Evolutionary conservation across 2,888 invertebrate species (phyloP).

Genomic region (Anthrax anthrax): DNA sequence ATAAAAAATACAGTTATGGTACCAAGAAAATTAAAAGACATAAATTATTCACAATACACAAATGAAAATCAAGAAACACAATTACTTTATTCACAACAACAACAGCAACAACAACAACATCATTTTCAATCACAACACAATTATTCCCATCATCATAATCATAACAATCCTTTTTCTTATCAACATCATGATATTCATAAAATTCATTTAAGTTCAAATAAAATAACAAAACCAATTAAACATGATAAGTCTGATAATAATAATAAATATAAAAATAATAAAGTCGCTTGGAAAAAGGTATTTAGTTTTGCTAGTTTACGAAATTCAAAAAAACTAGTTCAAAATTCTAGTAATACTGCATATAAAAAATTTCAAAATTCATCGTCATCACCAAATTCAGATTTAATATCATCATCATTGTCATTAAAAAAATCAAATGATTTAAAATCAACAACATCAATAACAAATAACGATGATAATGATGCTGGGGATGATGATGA

Average conservation of each 20-base stretch:
- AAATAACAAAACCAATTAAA: background rate
- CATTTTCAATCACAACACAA: no score
- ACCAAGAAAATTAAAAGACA: conserved; percentile 25
- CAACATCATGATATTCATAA: background rate
- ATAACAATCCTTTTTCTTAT: background rate
- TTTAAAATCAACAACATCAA: background rate
- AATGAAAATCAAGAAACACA: background rate
- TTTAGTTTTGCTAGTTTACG: conserved; percentile 9
- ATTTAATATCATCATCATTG: background rate
- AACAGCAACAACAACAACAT: no score
- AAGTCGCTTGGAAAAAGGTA: conserved; percentile 4
- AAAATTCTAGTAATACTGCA: conserved; percentile 18
- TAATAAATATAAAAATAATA: conserved; percentile 2
- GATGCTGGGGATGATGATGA: background rate
- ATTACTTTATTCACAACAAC: background rate
- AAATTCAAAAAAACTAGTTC: conserved; percentile 21
- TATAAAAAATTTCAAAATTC: conserved; percentile 22
- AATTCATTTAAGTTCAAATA: background rate
- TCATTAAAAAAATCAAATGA: no score
- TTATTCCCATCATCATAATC: background rate
- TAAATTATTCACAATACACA: conserved; percentile 10
- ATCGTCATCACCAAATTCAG: background rate
- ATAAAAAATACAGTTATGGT: conserved; percentile 16
- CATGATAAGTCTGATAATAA: conserved; percentile 2
- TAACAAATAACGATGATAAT: background rate